A percentile compares a stretch with the other conserved stretches of the same genome.
These are phyloP conservation scores for Apodemus speciosus DNA, from an alignment of 2,113 vertebrate species.

Conservation along the genomic window DNA sequence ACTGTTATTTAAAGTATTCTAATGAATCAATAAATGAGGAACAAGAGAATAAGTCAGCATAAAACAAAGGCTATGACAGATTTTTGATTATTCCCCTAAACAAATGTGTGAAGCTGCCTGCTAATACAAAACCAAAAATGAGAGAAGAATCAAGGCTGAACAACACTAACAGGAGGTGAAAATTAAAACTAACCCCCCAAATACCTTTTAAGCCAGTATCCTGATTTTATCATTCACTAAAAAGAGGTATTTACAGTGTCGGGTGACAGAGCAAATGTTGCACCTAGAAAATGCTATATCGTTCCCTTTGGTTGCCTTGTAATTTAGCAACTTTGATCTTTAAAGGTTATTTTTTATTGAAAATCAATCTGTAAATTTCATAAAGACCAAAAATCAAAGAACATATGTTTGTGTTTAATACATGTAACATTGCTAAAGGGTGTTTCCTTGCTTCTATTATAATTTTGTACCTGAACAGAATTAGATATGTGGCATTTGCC, in stretches of 20 bases:
- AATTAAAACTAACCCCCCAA: not conserved
- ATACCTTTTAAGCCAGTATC: not conserved
- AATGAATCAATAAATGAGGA: conserved; percentile 20
- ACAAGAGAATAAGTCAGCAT: conserved; percentile 1
- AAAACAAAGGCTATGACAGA: conserved; percentile 11
- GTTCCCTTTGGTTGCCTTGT: not conserved
- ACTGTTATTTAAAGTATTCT: not conserved
- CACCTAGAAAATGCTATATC: not conserved
- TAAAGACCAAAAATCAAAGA: not conserved
- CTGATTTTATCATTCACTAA: not conserved
- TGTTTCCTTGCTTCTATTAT: not conserved
- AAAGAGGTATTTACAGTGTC: not conserved
- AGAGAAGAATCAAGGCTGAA: not conserved
- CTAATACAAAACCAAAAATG: not conserved
- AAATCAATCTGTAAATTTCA: not conserved
- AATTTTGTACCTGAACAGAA: not conserved
- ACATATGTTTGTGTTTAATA: not conserved
- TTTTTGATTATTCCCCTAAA: not conserved
- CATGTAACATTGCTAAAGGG: not conserved
- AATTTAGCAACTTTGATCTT: not conserved
- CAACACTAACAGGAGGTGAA: not conserved
- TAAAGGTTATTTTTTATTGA: not conserved
- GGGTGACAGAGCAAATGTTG: not conserved
- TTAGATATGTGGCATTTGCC: not conserved
- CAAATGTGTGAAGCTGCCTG: not conserved